These are phyloP conservation scores for Bombus impatiens DNA, from an alignment of 1,140 invertebrate genomes.

Conservation along the genomic window DNA sequence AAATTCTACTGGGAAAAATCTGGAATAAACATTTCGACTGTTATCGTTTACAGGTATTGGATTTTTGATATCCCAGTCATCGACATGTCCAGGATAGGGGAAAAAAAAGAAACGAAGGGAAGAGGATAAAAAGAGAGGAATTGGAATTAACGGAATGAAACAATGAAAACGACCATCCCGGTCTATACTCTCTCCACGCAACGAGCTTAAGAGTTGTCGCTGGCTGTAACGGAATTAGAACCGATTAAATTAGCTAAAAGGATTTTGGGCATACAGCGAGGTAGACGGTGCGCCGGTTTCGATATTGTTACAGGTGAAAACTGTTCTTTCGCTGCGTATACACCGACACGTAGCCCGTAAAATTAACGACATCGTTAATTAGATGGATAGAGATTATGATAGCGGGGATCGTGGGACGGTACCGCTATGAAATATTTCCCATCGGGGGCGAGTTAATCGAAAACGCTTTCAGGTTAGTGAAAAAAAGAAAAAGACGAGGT, in stretches of 20 bases:
- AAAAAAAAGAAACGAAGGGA: background rate
- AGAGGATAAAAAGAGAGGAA: background rate
- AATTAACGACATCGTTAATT: background rate
- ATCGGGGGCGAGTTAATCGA: background rate
- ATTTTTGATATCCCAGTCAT: background rate
- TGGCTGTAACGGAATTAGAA: conserved; percentile 65
- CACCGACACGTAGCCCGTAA: background rate
- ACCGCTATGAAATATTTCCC: background rate
- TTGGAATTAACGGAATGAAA: conserved; percentile 63
- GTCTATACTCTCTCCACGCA: too few relatives aligned
- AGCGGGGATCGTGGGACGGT: background rate
- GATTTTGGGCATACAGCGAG: conserved; percentile 56
- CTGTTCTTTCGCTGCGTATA: background rate
- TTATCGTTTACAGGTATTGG: too few relatives aligned
- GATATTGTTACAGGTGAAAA: conserved; percentile 51
- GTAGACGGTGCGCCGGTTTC: conserved; percentile 15
- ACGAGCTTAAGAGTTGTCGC: conserved; percentile 56
- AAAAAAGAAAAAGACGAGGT: background rate
- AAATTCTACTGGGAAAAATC: too few relatives aligned
- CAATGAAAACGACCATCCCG: conserved; percentile 45
- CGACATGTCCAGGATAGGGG: too few relatives aligned
- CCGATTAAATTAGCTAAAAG: conserved; percentile 70
- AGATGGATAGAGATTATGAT: conserved; percentile 1
- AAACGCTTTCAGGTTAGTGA: background rate
- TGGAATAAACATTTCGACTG: too few relatives aligned